These are phyloP conservation scores for Xestia c-nigrum DNA, from an alignment of 2,888 invertebrate species.

Conservation along the genomic window DNA sequence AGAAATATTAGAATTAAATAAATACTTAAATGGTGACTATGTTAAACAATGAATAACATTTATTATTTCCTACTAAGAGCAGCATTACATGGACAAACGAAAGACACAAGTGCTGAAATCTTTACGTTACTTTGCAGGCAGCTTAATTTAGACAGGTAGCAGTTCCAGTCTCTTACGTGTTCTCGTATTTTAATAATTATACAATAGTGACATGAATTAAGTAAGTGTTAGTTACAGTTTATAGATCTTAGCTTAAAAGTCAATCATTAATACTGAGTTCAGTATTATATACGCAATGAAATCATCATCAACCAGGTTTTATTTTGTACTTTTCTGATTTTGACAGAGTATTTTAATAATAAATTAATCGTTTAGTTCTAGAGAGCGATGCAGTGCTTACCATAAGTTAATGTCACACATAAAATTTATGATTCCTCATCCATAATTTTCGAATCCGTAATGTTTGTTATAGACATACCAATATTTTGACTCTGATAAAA, in stretches of 20 bases:
- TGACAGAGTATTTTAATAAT: background rate
- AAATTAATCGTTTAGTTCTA: background rate
- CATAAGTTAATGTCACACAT: background rate
- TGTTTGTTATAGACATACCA: background rate
- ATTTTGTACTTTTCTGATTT: background rate
- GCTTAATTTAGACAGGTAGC: background rate
- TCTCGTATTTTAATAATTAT: background rate
- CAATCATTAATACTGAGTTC: background rate
- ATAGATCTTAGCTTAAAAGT: background rate
- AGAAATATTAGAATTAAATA: slow-evolving; percentile 11
- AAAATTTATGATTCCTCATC: background rate
- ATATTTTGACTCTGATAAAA: slow-evolving; percentile 1
- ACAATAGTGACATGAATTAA: background rate
- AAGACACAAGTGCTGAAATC: background rate
- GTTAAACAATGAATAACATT: slow-evolving; percentile 11
- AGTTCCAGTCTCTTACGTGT: background rate
- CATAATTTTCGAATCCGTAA: background rate
- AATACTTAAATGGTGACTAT: slow-evolving; percentile 12
- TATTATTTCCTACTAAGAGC: slow-evolving; percentile 1
- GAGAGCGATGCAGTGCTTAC: background rate
- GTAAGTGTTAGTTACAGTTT: background rate
- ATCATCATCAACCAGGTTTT: background rate
- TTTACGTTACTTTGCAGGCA: background rate
- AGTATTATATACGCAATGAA: background rate
- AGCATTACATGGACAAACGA: background rate